A percentile compares a stretch with the other conserved stretches of the same genome.
Conservation (phyloP, 2,113 vertebrate genomes). For the Vicugna pacos region DNA sequence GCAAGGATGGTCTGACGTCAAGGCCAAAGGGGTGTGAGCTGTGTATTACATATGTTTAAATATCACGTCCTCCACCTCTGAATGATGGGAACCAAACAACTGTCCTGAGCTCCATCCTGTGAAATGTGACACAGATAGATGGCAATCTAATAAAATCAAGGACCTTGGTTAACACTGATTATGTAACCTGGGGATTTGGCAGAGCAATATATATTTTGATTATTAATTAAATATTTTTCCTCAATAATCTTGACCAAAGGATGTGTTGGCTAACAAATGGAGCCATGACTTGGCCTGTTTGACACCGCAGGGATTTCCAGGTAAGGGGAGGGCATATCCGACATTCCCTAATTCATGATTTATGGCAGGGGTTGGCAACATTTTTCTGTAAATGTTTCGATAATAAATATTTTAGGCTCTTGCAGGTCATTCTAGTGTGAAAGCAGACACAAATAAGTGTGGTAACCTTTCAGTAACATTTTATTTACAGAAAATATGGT, state of each 20-base stretch:
- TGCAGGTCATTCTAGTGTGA: not conserved
- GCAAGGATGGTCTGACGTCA: not conserved
- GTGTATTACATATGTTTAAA: not conserved
- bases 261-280: not conserved
- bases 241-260: not conserved
- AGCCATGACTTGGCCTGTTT: not conserved
- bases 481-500: not conserved
- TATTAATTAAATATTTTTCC: not conserved
- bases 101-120: not conserved
- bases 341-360: not conserved
- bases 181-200: not conserved
- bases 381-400: not conserved
- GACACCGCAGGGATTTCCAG: not conserved
- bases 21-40: not conserved
- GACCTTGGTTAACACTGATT: not conserved
- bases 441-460: not conserved
- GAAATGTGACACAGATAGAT: not conserved
- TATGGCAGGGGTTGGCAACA: not conserved
- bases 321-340: not conserved
- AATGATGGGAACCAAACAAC: not conserved
- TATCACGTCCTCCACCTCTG: not conserved
- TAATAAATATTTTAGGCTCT: not conserved
- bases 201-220: not conserved
- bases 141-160: not conserved
- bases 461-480: not conserved